These are phyloP conservation scores for Scaptomyza tumidula DNA, from an alignment of 2,888 invertebrate species.

Conservation along the genomic window DNA sequence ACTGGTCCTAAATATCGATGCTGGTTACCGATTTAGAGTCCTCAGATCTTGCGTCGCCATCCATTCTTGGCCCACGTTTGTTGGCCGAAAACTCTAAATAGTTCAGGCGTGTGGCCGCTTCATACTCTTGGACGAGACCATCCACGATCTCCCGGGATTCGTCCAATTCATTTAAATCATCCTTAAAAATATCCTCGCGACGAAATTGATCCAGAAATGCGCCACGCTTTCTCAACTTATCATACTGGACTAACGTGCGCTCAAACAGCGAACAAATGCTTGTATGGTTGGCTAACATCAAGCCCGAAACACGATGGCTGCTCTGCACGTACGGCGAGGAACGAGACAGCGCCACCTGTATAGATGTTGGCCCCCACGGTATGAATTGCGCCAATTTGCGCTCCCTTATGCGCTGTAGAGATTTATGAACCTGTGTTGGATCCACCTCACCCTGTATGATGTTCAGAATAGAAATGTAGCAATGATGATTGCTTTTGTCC, in stretches of 20 bases:
- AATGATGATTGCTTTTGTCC: constrained; percentile 94
- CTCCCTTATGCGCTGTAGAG: constrained; percentile 96
- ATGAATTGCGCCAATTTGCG: constrained; percentile 98
- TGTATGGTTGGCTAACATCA: constrained; percentile 99
- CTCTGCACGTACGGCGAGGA: constrained; percentile 98
- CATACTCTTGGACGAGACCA: constrained; percentile 97
- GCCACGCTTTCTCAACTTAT: constrained; percentile 97
- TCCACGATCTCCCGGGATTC: constrained; percentile 95
- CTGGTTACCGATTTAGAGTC: constrained; percentile 29
- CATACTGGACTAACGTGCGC: constrained; percentile 95
- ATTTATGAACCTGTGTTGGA: constrained; percentile 98
- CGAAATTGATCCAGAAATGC: constrained; percentile 99
- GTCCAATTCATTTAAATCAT: constrained; percentile 96
- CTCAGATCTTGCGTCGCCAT: constrained; percentile 34
- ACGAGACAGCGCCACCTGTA: constrained; percentile 97
- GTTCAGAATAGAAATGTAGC: constrained; percentile 98
- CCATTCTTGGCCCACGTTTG: constrained; percentile 16
- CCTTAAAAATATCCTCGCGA: constrained; percentile 97
- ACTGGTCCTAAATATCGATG: background rate
- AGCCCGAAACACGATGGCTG: constrained; percentile 97
- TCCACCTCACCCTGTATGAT: constrained; percentile 99
- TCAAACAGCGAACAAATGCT: constrained; percentile 98
- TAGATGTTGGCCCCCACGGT: constrained; percentile 99
- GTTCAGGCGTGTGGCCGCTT: constrained; percentile 95
- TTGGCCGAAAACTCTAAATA: constrained; percentile 87